These are phyloP conservation scores for Aphodius granarius DNA, from an alignment of 2,888 invertebrate species.

Conservation along the genomic window DNA sequence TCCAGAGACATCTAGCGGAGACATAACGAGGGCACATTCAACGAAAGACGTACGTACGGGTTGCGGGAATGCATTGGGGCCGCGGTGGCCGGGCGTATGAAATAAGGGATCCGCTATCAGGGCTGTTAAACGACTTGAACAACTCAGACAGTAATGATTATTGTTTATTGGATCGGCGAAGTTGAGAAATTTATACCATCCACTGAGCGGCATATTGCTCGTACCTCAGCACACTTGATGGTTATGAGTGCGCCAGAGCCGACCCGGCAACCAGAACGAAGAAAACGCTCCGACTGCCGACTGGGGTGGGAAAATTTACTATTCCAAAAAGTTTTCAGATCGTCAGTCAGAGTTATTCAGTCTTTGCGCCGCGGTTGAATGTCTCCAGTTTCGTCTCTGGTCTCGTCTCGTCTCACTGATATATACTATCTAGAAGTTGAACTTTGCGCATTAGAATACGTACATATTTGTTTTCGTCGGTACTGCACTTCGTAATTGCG, in stretches of 20 bases:
- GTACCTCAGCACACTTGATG: conserved; percentile 40
- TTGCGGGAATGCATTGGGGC: conserved; percentile 27
- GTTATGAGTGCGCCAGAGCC: conserved; percentile 28
- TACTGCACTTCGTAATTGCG: background rate
- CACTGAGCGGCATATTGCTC: conserved; percentile 40
- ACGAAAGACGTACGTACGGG: conserved; percentile 7
- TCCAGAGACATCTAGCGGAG: conserved; percentile 7
- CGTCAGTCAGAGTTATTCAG: conserved; percentile 7
- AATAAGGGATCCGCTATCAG: conserved; percentile 41
- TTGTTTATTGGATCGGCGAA: conserved; percentile 52
- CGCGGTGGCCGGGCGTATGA: conserved; percentile 31
- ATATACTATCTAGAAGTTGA: conserved; percentile 1
- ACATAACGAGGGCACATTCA: conserved; percentile 1
- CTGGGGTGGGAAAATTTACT: conserved; percentile 31
- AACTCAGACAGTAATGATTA: conserved; percentile 52
- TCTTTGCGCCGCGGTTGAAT: background rate
- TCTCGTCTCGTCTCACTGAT: background rate
- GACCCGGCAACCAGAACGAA: conserved; percentile 2
- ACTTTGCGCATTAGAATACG: conserved; percentile 8
- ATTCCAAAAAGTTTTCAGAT: conserved; percentile 28
- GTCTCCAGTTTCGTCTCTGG: conserved; percentile 5
- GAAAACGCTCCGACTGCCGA: conserved; percentile 18
- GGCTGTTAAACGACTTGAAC: conserved; percentile 48
- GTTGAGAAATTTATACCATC: conserved; percentile 45
- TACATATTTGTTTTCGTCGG: conserved; percentile 10